A percentile compares a stretch with the other conserved stretches of the same genome.
Evolutionary conservation across 2,888 invertebrate genomes (phyloP).

Genomic region (Mesopsocus fuscifrons): DNA sequence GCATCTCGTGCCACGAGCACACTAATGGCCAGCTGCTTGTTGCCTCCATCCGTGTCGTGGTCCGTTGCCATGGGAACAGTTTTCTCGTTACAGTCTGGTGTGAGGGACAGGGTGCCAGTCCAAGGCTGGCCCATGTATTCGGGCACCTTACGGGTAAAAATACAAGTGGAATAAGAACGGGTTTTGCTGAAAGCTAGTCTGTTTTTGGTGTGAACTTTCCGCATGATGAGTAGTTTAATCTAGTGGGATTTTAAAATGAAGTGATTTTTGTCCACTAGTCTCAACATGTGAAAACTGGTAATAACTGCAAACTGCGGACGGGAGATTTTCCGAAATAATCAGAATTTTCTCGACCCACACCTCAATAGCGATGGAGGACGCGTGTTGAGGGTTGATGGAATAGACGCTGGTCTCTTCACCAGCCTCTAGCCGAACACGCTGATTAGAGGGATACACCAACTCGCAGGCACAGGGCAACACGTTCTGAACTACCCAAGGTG

Average conservation of each 20-base stretch:
- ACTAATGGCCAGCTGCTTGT: conserved; percentile 45
- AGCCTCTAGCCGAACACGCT: conserved; percentile 41
- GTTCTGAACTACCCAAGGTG: conserved; percentile 56
- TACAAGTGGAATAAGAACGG: not conserved
- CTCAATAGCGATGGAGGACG: conserved; percentile 30
- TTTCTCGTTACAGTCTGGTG: conserved; percentile 30
- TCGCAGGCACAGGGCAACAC: conserved; percentile 53
- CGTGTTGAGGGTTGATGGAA: conserved; percentile 38
- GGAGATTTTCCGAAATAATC: too few species aligned
- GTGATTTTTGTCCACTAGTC: too few species aligned
- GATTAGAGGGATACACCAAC: conserved; percentile 30
- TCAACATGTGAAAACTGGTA: too few species aligned
- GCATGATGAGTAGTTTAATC: too few species aligned
- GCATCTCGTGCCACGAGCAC: conserved; percentile 42
- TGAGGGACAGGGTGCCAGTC: conserved; percentile 47
- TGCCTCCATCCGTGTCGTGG: conserved; percentile 40
- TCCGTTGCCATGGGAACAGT: conserved; percentile 44
- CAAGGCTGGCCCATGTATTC: conserved; percentile 49
- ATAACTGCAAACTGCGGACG: too few species aligned
- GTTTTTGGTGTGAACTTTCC: too few species aligned
- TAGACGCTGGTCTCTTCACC: conserved; percentile 52
- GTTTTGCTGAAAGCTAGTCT: too few species aligned
- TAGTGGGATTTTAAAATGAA: too few species aligned
- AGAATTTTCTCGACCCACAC: too few species aligned
- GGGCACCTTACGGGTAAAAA: conserved; percentile 24